Percentiles rank a stretch among this genome's conserved stretches.
phyloP scores from a whole-genome alignment of 2,888 invertebrate species.

The Dryocosmus kuriphilus region DNA sequence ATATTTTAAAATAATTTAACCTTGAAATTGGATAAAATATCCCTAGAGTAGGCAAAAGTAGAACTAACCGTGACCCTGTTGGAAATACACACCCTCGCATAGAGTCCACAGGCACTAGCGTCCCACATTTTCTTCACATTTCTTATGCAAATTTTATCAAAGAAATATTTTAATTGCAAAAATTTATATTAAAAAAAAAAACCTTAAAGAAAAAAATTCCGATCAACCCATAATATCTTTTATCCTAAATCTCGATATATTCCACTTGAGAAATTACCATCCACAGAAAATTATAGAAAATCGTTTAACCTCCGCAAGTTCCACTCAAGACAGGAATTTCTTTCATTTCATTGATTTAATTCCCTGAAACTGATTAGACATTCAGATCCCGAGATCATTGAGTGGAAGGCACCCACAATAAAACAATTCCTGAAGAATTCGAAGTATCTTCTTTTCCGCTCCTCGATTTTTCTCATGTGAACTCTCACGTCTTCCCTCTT shows the following conservation, averaged over 20 bases:
- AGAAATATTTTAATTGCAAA: background rate
- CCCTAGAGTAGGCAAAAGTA: constrained; percentile 24
- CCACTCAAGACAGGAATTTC: background rate
- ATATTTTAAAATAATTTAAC: constrained; percentile 12
- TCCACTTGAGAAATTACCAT: background rate
- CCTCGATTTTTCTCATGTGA: constrained; percentile 50
- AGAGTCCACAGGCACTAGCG: constrained; percentile 41
- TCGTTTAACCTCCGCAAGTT: background rate
- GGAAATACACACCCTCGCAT: constrained; percentile 44
- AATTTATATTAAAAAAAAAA: background rate
- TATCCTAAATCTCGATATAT: too few species aligned
- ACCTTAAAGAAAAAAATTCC: background rate
- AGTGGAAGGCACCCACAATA: constrained; percentile 68
- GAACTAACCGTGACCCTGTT: constrained; percentile 47
- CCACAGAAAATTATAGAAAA: background rate
- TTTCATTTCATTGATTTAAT: background rate
- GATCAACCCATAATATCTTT: background rate
- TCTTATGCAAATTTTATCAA: background rate
- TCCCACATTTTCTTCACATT: constrained; percentile 26
- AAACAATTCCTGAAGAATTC: constrained; percentile 65
- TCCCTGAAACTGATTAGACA: background rate
- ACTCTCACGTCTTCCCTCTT: constrained; percentile 42
- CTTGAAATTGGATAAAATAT: constrained; percentile 24
- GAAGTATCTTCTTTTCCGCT: constrained; percentile 60
- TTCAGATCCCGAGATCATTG: constrained; percentile 49